Evolutionary conservation across 1,140 invertebrate species (phyloP).

Genomic region (Brachionus paranguensis): DNA sequence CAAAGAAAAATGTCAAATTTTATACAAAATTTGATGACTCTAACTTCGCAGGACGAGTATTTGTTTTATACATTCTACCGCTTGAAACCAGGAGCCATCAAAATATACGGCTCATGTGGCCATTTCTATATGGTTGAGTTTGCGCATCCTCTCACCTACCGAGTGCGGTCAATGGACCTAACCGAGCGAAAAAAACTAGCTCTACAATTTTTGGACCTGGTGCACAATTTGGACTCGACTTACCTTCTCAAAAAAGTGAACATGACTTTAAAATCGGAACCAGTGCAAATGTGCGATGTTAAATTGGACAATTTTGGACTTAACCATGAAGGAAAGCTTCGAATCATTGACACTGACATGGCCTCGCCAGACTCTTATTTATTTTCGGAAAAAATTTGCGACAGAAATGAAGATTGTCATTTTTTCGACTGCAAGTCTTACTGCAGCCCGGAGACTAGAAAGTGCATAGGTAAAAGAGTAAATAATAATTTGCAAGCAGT

Average conservation of each 20-base stretch:
- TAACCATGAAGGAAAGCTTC: not conserved
- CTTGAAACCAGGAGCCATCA: not conserved
- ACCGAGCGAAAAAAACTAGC: not conserved
- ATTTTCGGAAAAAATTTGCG: not conserved
- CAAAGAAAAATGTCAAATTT: slow-evolving; percentile 14
- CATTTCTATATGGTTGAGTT: slow-evolving; percentile 38
- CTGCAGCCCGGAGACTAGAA: not conserved
- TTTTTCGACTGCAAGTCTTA: slow-evolving; percentile 38
- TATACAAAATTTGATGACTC: slow-evolving; percentile 28
- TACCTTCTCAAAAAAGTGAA: not conserved
- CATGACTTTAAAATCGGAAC: not conserved
- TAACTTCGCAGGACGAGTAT: slow-evolving; percentile 26
- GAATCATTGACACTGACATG: slow-evolving; percentile 34
- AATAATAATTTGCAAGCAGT: slow-evolving; percentile 32
- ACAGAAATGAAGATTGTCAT: slow-evolving; percentile 32
- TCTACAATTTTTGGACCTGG: not conserved
- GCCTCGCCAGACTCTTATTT: slow-evolving; percentile 4
- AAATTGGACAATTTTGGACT: slow-evolving; percentile 38
- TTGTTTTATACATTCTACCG: slow-evolving; percentile 26
- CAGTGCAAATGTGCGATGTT: slow-evolving; percentile 36
- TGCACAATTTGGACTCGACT: not conserved
- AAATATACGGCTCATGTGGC: slow-evolving; percentile 15
- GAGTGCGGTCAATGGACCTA: not conserved
- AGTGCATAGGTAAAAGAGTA: not conserved
- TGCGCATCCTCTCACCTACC: not conserved